A percentile compares a stretch with the other conserved stretches of the same genome.
These are phyloP conservation scores for Callipepla californica DNA, from an alignment of 2,113 vertebrate species.

Conservation along the genomic window DNA sequence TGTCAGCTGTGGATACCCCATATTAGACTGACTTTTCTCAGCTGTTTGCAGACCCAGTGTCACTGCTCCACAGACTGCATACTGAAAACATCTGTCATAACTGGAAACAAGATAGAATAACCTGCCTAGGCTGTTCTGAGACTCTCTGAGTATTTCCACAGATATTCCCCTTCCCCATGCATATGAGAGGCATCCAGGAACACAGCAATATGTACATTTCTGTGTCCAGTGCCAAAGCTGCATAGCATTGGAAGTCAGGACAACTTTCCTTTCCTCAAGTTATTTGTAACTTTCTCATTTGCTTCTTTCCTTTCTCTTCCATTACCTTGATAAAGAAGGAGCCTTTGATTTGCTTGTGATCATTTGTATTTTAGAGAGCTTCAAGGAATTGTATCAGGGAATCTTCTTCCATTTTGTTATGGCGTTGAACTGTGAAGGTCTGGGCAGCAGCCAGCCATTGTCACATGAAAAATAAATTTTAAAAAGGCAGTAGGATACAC, in stretches of 20 bases:
- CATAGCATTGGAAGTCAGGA: background rate
- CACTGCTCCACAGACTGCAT: accelerated
- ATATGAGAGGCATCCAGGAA: background rate
- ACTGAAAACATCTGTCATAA: background rate
- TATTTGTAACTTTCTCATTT: background rate
- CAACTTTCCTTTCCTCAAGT: background rate
- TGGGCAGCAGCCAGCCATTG: background rate
- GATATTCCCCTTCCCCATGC: background rate
- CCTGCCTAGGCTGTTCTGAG: background rate
- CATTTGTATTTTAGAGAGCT: background rate
- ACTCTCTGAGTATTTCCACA: background rate
- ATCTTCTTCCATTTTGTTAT: background rate
- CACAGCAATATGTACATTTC: background rate
- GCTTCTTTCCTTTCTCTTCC: background rate
- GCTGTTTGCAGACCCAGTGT: background rate
- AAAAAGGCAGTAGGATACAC: background rate
- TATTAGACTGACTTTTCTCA: background rate
- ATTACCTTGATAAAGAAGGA: background rate
- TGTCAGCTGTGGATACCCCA: background rate
- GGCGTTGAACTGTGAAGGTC: background rate
- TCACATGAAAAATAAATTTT: background rate
- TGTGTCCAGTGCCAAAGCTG: background rate
- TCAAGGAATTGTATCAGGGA: background rate
- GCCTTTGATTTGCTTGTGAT: background rate
- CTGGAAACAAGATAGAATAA: background rate